These are phyloP conservation scores for Gallinago media DNA, from an alignment of 2,113 vertebrate species.

Conservation along the genomic window DNA sequence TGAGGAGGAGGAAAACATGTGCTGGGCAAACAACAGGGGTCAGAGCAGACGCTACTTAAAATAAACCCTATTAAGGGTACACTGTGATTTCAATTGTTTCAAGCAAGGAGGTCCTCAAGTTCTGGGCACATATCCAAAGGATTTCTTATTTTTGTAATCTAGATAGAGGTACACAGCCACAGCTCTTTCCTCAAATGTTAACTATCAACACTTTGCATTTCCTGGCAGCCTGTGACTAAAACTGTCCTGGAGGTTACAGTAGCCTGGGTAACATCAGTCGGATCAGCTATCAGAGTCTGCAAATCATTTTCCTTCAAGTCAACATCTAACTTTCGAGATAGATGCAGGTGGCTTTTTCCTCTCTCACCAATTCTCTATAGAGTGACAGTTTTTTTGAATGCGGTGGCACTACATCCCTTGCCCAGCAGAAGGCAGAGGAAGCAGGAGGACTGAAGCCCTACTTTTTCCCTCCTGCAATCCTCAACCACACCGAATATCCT, in stretches of 20 bases:
- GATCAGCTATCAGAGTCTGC: not conserved
- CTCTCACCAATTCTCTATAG: not conserved
- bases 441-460: not conserved
- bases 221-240: not conserved
- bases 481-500: not conserved
- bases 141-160: not conserved
- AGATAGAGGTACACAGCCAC: not conserved
- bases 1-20: not conserved
- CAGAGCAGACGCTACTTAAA: not conserved
- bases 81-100: conserved; percentile 3
- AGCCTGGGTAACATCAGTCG: not conserved
- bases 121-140: conserved; percentile 28
- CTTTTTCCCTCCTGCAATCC: not conserved
- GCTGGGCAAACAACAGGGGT: not conserved
- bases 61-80: not conserved
- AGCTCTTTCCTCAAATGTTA: conserved; percentile 5
- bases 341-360: not conserved
- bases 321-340: not conserved
- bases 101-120: conserved; percentile 8
- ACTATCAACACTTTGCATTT: not conserved
- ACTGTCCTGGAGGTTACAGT: not conserved
- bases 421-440: not conserved
- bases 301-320: not conserved
- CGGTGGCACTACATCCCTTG: not conserved
- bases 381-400: not conserved